Evolutionary conservation across 2,888 invertebrate genomes (phyloP), one percentile per base, ranked within the genome.

Genomic region (Cryptus armator): DNA sequence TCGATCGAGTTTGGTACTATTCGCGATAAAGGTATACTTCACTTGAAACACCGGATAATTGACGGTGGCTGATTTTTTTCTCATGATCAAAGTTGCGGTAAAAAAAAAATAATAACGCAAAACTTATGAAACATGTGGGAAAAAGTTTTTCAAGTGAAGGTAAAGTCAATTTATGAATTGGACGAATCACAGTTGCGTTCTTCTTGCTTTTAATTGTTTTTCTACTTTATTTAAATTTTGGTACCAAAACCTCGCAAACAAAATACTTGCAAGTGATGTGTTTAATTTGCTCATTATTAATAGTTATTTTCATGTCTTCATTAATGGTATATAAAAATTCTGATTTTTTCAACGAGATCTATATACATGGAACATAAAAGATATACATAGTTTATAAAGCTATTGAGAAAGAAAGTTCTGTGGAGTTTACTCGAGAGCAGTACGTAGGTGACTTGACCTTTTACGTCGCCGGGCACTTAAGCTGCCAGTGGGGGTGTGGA

Each of bases 1-100:
- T 77, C 81, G 81, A 84, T 81, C 76, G 84, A 84, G 77, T 84
- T 62, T 81, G 44, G 81, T 77, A 81, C 80, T 77, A 81, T 76
- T 72, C 76, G 81, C 48, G 62, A 81, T 77, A 81, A 62, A 62
- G 59, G 56, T 72, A 43, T 32, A 81, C 48, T 53, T 76, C 70
- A 53, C 29, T 37, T 70, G 44, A 56, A 76, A 64, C 70, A 29
- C 37, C 43, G 46, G 64, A 74, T 78, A 78, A 78, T 83, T 78
- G 72, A 48, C 48, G 43, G 16, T 48, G 66, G 48, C 67, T 71
- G 56, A 81, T 62, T 67, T 84, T 79, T 79, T 81, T 77, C 72
- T 76, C 71, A 71, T 81, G 74, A 81, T 59, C 46, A 16, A 70
- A 62, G 44, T 67, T 67, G 56, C 74, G 70, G n/a, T 44, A 59